These are phyloP conservation scores for Papilio gigon DNA, from an alignment of 2,888 invertebrate genomes.

Conservation along the genomic window DNA sequence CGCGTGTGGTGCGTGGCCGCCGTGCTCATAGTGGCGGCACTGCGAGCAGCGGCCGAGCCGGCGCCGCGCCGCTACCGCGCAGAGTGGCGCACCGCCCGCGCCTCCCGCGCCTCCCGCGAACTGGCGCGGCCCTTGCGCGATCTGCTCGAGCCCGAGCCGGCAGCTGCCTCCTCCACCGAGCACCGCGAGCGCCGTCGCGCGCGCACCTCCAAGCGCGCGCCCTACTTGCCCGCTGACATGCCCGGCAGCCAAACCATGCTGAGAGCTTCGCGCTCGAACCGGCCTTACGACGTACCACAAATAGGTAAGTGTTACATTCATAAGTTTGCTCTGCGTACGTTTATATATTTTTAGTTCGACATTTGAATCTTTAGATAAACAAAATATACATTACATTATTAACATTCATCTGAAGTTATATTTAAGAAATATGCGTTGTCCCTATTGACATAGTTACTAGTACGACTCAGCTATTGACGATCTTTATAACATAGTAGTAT, in stretches of 20 bases:
- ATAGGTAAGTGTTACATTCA: constrained; percentile 85
- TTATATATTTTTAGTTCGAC: too few relatives aligned
- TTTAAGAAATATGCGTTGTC: too few relatives aligned
- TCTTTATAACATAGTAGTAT: neutral
- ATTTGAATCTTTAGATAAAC: neutral
- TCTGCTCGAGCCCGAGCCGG: constrained; percentile 70
- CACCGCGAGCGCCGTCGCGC: constrained; percentile 63
- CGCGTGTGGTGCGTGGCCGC: constrained; percentile 74
- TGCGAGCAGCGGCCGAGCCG: constrained; percentile 70
- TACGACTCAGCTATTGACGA: neutral
- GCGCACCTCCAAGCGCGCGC: constrained; percentile 69
- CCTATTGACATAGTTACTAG: too few relatives aligned
- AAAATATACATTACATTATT: too few relatives aligned
- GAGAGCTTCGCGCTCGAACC: constrained; percentile 87
- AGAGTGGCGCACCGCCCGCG: constrained; percentile 64
- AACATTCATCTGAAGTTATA: too few relatives aligned
- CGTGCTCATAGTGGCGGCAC: constrained; percentile 73
- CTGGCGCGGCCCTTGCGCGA: constrained; percentile 65
- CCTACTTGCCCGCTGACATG: constrained; percentile 80
- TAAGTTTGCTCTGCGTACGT: too few relatives aligned
- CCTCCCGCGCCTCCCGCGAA: constrained; percentile 50
- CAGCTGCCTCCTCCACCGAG: constrained; percentile 55
- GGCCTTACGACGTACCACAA: constrained; percentile 93
- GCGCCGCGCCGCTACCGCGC: constrained; percentile 67
- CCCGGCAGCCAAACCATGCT: constrained; percentile 89